A percentile compares a stretch with the other conserved stretches of the same genome.
Evolutionary conservation across 1,140 invertebrate species (phyloP).

Genomic region (Potamilus streckersoni): DNA sequence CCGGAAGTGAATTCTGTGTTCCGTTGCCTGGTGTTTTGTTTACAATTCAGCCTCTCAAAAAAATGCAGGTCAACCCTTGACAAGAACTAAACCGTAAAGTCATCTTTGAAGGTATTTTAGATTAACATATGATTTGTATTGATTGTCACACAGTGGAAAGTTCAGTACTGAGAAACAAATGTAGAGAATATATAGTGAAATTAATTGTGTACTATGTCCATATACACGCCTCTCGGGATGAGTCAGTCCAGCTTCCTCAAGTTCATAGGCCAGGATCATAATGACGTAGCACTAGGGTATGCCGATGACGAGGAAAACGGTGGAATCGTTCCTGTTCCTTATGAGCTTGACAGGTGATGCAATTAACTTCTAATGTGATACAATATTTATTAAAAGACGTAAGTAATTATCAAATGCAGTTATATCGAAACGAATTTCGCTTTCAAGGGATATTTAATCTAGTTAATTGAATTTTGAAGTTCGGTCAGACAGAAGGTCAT

Average conservation of each 20-base stretch:
- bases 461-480: background rate
- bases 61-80: too few relatives aligned
- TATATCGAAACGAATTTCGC: background rate
- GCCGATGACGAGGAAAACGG: slow-evolving; percentile 14
- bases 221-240: slow-evolving; percentile 33
- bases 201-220: too few relatives aligned
- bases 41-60: too few relatives aligned
- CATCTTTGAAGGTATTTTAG: too few relatives aligned
- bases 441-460: background rate
- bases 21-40: too few relatives aligned
- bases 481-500: background rate
- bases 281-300: slow-evolving; percentile 34
- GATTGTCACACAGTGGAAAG: too few relatives aligned
- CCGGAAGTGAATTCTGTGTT: too few relatives aligned
- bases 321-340: slow-evolving; percentile 19
- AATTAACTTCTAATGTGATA: background rate
- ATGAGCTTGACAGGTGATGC: slow-evolving; percentile 31
- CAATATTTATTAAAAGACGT: too few relatives aligned
- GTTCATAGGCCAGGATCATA: background rate
- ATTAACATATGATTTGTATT: too few relatives aligned
- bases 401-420: background rate
- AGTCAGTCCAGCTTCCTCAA: slow-evolving; percentile 26
- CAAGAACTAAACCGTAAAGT: too few relatives aligned
- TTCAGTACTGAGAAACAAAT: too few relatives aligned
- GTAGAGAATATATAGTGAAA: too few relatives aligned